Base-by-base conservation (phyloP, 2,888 invertebrate species). In the Branchipolynoe longqiensis region DNA sequence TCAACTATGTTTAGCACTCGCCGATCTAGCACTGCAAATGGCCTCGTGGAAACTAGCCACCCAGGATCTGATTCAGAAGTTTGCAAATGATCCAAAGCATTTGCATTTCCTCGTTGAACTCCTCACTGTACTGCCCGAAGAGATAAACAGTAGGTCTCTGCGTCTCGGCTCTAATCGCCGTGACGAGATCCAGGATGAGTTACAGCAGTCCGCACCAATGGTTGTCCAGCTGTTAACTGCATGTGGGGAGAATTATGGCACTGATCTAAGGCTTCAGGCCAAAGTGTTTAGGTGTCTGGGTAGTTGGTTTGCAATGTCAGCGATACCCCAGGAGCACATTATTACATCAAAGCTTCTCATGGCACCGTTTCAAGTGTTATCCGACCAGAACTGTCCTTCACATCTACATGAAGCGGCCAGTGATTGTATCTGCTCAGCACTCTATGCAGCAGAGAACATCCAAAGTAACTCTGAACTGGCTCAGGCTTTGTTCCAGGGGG, bases 11-110 rank as follows among this genome's bases (percentile, higher is more conserved):
- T 94, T 99, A 86, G 98, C 99, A 0, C 94, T 99, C 74, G 97
- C 98, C 28, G 99, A 99, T 94, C 94, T 99, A 89, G 97, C 98
- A 3, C 95, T 99, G 82, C 97, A 99, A 94, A 98, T 99, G 97
- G 96, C 97, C 25, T 94, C 96, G 0, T 99, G 99, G 99, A 96
- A 96, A 90, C 96, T 96, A 92, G 97, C 98, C 69, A 96, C 97
- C 81, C 94, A 96, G 91, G 97, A 98, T 93, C 94, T 99, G 88
- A 96, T 99, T 56, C 96, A 96, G 91, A 96, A 96, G 92, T 93
- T 93, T 91, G 93, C 93, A 58, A 88, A 88, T 54, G 92, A 92
- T 87, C 88, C 91, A 22, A 92, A 93, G 56, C 94, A 95, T 38
- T 95, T 97, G 89, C 97, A 96, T 95, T 97, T 98, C 38, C 94